A percentile compares a stretch with the other conserved stretches of the same genome.
Conservation (phyloP, 2,888 invertebrate species). For the Phaonia tiefii region DNA sequence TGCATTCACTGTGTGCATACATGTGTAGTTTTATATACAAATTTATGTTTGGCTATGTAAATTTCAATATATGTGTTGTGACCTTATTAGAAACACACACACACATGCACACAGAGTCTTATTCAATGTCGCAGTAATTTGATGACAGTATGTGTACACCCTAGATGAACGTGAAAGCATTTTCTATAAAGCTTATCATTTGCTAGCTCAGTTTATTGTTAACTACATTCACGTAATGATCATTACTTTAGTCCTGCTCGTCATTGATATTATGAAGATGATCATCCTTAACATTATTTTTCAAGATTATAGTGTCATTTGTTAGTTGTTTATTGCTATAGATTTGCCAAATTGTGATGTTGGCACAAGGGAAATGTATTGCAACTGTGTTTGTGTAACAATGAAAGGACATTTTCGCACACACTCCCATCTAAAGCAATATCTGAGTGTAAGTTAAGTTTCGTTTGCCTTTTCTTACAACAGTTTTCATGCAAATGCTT, state of each 20-base stretch:
- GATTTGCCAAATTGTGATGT: constrained; percentile 3
- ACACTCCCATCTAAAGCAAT: too few species aligned
- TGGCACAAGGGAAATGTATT: too few species aligned
- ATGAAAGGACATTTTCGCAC: too few species aligned
- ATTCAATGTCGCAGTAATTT: neutral
- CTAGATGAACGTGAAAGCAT: neutral
- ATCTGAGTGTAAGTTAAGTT: too few species aligned
- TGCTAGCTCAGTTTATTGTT: neutral
- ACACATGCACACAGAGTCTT: neutral
- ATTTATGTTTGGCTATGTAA: neutral
- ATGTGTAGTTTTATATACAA: neutral
- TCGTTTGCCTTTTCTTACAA: too few species aligned
- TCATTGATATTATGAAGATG: constrained; percentile 9
- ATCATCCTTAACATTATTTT: neutral
- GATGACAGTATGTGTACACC: neutral
- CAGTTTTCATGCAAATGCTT: too few species aligned
- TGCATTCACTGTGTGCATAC: neutral
- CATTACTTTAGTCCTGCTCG: neutral
- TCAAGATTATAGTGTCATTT: neutral
- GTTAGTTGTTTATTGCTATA: neutral
- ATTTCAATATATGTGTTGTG: neutral
- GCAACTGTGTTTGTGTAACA: too few species aligned
- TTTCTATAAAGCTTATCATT: neutral
- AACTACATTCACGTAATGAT: neutral
- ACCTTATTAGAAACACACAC: constrained; percentile 1